A percentile compares a stretch with the other conserved stretches of the same genome.
These are phyloP conservation scores for Tragelaphus strepsiceros DNA, from an alignment of 2,113 vertebrate species.

Conservation along the genomic window DNA sequence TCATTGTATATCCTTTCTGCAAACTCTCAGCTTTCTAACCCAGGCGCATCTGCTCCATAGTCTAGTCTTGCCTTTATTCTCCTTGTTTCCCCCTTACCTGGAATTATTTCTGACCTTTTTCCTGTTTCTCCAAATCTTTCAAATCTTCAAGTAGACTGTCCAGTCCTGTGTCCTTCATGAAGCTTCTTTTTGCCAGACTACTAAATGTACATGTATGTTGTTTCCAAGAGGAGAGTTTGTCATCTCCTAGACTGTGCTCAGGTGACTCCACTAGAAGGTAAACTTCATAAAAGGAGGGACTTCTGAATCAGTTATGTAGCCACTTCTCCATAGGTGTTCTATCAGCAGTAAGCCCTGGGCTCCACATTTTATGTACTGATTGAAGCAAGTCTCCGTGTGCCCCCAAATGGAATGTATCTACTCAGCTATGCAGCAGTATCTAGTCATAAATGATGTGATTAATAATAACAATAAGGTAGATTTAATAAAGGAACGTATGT, in stretches of 20 bases:
- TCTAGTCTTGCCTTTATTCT: background rate
- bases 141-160: background rate
- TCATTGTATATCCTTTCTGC: background rate
- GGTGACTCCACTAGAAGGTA: background rate
- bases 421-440: background rate
- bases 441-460: background rate
- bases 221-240: background rate
- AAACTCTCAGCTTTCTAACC: background rate
- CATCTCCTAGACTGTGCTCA: background rate
- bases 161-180: background rate
- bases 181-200: background rate
- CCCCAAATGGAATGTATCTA: background rate
- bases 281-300: background rate
- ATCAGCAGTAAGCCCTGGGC: background rate
- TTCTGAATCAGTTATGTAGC: no score
- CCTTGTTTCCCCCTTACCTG: fast-evolving
- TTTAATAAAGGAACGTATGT: background rate
- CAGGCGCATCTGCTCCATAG: background rate
- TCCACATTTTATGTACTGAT: background rate
- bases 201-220: background rate
- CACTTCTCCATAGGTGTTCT: background rate
- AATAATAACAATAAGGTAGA: background rate
- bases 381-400: background rate
- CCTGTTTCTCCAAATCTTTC: background rate
- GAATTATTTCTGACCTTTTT: background rate